A percentile compares a stretch with the other conserved stretches of the same genome.
phyloP scores from a whole-genome alignment of 1,140 invertebrate genomes.

The Atta cephalotes region DNA sequence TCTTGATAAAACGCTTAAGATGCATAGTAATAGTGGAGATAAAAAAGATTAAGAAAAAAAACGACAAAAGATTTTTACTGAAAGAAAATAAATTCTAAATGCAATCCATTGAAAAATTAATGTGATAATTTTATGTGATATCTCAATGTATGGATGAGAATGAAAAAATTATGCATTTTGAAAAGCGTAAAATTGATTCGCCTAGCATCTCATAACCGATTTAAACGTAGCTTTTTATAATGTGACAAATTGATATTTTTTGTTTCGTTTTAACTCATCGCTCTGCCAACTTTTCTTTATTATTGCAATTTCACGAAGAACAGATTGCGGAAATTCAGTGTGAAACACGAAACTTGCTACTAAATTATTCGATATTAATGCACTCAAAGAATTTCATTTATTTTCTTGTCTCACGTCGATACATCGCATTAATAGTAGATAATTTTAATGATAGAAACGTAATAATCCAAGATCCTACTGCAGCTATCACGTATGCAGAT shows the following conservation, averaged over 20 bases:
- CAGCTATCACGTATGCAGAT: too few relatives aligned
- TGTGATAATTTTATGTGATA: neutral
- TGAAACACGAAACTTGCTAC: constrained; percentile 40
- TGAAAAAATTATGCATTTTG: constrained; percentile 32
- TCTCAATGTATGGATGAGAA: neutral
- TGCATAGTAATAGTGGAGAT: neutral
- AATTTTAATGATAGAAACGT: constrained; percentile 6
- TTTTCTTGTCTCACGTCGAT: constrained; percentile 35
- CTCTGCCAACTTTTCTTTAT: neutral
- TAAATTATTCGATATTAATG: constrained; percentile 48
- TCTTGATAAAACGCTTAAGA: constrained; percentile 2
- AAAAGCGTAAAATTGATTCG: constrained; percentile 42
- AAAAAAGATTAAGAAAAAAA: neutral
- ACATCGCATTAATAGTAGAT: constrained; percentile 12
- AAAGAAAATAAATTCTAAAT: neutral
- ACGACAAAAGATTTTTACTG: neutral
- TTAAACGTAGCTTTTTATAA: constrained; percentile 24
- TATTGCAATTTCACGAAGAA: constrained; percentile 28
- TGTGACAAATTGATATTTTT: constrained; percentile 31
- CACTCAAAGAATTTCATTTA: constrained; percentile 44
- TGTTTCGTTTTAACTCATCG: constrained; percentile 26
- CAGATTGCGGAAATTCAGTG: constrained; percentile 28
- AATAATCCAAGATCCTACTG: too few relatives aligned
- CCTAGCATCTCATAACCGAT: neutral
- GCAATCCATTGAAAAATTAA: constrained; percentile 18